Evolutionary conservation across 2,888 invertebrate genomes (phyloP).

Genomic region (Parnassius mnemosyne): DNA sequence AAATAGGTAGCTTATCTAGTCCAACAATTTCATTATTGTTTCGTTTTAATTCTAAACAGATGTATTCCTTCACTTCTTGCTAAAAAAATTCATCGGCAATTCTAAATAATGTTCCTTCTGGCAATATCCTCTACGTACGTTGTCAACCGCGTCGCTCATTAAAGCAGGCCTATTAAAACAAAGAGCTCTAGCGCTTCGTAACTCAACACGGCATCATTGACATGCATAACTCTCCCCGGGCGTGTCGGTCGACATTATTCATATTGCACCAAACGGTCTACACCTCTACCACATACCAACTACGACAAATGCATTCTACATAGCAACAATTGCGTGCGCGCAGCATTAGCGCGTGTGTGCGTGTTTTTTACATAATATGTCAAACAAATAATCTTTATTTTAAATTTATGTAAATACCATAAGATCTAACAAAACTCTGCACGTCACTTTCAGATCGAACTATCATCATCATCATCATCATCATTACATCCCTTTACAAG

Average conservation of each 20-base stretch:
- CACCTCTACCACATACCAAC: slow-evolving; percentile 53
- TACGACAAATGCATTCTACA: slow-evolving; percentile 44
- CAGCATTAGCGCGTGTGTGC: slow-evolving; percentile 15
- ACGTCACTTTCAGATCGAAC: no score
- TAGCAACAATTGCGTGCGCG: slow-evolving; percentile 30
- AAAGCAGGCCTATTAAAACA: slow-evolving; percentile 28
- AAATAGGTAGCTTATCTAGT: no score
- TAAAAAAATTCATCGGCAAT: slow-evolving; percentile 6
- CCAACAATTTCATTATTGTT: no score
- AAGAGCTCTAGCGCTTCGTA: slow-evolving; percentile 31
- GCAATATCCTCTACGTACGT: slow-evolving; percentile 19
- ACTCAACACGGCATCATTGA: slow-evolving; percentile 41
- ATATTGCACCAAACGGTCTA: slow-evolving; percentile 44
- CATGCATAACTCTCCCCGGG: slow-evolving; percentile 56
- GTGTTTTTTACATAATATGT: slow-evolving; percentile 16
- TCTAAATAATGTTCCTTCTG: slow-evolving; percentile 18
- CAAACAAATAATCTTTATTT: slow-evolving; percentile 13
- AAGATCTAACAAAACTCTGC: no score
- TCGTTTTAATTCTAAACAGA: slow-evolving; percentile 1
- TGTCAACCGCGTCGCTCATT: slow-evolving; percentile 23
- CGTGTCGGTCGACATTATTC: slow-evolving; percentile 53
- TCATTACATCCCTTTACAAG: no score
- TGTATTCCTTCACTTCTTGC: neutral
- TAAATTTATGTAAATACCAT: neutral
- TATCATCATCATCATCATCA: no score